phyloP scores from a whole-genome alignment of 2,888 invertebrate genomes.

The Epistrophe eligans region DNA sequence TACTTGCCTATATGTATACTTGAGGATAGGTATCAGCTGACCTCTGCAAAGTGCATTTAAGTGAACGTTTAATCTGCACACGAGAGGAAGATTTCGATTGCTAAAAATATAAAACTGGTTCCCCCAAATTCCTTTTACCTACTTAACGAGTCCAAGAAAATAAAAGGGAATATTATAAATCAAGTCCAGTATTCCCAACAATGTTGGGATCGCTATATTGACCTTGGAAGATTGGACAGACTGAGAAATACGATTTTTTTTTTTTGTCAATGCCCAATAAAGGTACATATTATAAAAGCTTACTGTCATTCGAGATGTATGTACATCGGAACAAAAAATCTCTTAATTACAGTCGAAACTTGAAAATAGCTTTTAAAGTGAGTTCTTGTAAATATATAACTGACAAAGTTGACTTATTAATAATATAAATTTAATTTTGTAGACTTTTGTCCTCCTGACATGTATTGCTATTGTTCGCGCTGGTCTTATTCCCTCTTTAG shows the following conservation, averaged over 20 bases:
- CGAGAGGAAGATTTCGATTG: conserved; percentile 16
- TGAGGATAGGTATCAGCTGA: conserved; percentile 22
- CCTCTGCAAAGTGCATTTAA: conserved; percentile 38
- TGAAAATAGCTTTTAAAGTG: conserved; percentile 53
- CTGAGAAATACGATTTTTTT: neutral
- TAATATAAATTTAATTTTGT: neutral
- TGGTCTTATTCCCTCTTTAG: conserved; percentile 79
- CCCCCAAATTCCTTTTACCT: conserved; percentile 1
- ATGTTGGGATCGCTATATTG: conserved; percentile 9
- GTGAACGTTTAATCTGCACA: conserved; percentile 14
- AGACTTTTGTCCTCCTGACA: conserved; percentile 68
- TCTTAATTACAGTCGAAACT: neutral
- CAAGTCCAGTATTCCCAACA: conserved; percentile 23
- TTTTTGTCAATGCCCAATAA: neutral
- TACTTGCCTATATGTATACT: neutral
- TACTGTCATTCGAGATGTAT: conserved; percentile 45
- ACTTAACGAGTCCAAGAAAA: neutral
- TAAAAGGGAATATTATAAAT: conserved; percentile 9
- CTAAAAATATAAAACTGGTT: conserved; percentile 40
- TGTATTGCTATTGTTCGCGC: conserved; percentile 81
- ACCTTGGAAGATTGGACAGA: conserved; percentile 45
- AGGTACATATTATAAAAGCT: conserved; percentile 59
- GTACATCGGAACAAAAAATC: conserved; percentile 31
- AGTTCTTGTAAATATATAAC: neutral
- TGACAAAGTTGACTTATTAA: neutral